Conservation (phyloP, 37 sponge, comb jelly and placozoan species). For the Petrosia ficiformis region DNA sequence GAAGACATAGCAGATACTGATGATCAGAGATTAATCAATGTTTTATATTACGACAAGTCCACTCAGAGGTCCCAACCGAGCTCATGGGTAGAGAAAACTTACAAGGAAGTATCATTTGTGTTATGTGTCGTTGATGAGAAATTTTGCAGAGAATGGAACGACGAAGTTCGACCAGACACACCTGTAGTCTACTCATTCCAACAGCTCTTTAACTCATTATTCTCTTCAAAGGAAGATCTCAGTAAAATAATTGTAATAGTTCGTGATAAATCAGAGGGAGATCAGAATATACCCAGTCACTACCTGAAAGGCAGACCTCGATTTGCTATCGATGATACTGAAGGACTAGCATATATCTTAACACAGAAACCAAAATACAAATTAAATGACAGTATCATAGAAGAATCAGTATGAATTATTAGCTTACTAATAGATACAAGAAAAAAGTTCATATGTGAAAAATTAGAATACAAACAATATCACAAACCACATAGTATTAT, state of each 20-base stretch:
- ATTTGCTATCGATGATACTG: background rate
- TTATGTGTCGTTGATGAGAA: background rate
- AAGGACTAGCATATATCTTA: too few species aligned
- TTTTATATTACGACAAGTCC: too few species aligned
- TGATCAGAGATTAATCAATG: too few species aligned
- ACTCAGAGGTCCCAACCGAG: too few species aligned
- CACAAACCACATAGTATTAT: too few species aligned
- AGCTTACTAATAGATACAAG: too few species aligned
- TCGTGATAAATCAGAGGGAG: background rate
- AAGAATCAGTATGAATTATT: too few species aligned
- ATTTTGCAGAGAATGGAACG: background rate
- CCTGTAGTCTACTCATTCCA: background rate
- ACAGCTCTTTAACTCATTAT: background rate
- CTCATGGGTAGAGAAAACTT: background rate
- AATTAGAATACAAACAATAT: too few species aligned
- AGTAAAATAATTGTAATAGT: background rate
- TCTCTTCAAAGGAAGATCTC: background rate
- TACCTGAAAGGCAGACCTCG: background rate
- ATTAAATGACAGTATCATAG: too few species aligned
- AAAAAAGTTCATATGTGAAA: too few species aligned
- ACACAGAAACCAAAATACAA: too few species aligned
- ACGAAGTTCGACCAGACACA: background rate
- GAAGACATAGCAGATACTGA: too few species aligned
- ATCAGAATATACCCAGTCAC: background rate
- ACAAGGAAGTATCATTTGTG: background rate